These are phyloP conservation scores for Origma solitaria DNA, from an alignment of 2,113 vertebrate species.

Conservation along the genomic window DNA sequence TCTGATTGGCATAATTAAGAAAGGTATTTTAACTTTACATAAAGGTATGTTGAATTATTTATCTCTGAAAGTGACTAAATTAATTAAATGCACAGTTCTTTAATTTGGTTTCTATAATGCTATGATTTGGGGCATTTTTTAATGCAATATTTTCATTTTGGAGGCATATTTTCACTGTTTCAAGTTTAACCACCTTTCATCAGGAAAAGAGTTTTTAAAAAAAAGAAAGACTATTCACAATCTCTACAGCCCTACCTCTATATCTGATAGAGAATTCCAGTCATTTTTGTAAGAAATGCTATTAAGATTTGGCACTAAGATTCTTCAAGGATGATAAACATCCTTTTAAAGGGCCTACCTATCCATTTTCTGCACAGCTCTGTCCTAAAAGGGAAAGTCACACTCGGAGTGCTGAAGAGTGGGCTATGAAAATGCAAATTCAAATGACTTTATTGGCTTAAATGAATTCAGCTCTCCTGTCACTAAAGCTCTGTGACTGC, in stretches of 20 bases:
- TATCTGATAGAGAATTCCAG: constrained; percentile 67
- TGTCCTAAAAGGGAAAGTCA: constrained; percentile 68
- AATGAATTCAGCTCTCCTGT: constrained; percentile 43
- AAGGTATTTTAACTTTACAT: neutral
- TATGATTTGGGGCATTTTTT: neutral
- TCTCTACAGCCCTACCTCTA: constrained; percentile 24
- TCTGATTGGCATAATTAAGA: neutral
- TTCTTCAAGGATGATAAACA: constrained; percentile 72
- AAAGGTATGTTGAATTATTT: neutral
- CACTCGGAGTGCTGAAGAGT: constrained; percentile 28
- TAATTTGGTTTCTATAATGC: neutral
- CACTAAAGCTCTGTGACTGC: neutral
- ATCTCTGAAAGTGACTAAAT: neutral
- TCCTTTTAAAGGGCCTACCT: constrained; percentile 50
- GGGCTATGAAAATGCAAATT: constrained; percentile 72
- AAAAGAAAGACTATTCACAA: constrained; percentile 2
- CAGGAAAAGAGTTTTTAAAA: neutral
- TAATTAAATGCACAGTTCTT: neutral
- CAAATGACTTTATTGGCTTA: constrained; percentile 50
- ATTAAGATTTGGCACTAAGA: constrained; percentile 70
- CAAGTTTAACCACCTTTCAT: constrained; percentile 28
- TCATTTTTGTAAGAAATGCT: constrained; percentile 67
- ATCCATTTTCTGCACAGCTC: constrained; percentile 44
- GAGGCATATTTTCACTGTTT: neutral
- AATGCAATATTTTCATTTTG: neutral